Percentiles rank a stretch among this genome's conserved stretches.
phyloP scores from a whole-genome alignment of 2,113 vertebrate genomes.

The Triplophysa siluroides region DNA sequence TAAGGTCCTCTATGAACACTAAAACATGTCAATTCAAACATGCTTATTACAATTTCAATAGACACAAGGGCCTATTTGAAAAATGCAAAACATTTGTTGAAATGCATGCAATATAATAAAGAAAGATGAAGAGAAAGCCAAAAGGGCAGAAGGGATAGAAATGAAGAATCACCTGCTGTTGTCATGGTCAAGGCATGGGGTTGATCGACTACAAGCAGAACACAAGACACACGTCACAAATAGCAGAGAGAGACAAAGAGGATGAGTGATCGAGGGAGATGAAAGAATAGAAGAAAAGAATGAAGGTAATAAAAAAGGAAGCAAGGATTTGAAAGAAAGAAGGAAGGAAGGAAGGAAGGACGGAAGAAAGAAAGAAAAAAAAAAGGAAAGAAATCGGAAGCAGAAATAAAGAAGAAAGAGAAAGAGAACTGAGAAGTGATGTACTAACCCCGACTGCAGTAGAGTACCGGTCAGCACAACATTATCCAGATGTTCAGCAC shows the following conservation, averaged over 20 bases:
- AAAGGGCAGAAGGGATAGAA: conserved; percentile 56
- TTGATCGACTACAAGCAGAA: conserved; percentile 90
- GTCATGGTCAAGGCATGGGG: conserved; percentile 97
- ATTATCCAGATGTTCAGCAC: conserved; percentile 93
- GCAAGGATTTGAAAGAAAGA: conserved; percentile 41
- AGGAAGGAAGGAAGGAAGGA: background rate
- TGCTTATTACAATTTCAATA: background rate
- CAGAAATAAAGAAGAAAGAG: background rate
- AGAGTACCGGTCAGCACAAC: conserved; percentile 91
- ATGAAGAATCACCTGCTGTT: conserved; percentile 95
- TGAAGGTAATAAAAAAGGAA: conserved; percentile 16
- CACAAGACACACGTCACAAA: conserved; percentile 77
- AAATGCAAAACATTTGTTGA: too few relatives aligned
- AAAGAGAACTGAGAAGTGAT: background rate
- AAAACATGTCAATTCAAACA: conserved; percentile 8
- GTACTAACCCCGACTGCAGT: conserved; percentile 92
- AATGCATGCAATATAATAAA: background rate
- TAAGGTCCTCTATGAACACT: background rate
- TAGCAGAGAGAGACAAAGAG: conserved; percentile 27
- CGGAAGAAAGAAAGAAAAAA: conserved; percentile 45
- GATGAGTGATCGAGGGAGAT: background rate
- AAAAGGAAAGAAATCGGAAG: conserved; percentile 45
- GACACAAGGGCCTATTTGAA: background rate
- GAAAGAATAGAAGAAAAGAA: background rate
- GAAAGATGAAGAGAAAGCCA: background rate